A percentile compares a stretch with the other conserved stretches of the same genome.
Conservation (phyloP, 1,140 invertebrate genomes). For the Anastrepha obliqua region DNA sequence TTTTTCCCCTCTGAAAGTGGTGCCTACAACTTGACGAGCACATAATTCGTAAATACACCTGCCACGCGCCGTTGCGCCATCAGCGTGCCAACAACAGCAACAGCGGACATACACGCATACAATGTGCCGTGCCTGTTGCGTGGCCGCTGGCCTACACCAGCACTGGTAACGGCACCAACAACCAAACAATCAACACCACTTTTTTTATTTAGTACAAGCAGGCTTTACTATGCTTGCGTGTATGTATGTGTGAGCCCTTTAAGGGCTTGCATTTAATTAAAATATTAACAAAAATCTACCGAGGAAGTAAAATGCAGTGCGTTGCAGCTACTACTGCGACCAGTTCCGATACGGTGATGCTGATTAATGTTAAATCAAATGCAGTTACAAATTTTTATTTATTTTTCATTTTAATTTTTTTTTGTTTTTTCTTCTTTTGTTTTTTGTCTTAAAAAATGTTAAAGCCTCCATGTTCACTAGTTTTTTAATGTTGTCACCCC, state of each 20-base stretch:
- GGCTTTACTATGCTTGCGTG: background rate
- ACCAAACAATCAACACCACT: constrained; percentile 9
- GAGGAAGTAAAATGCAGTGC: constrained; percentile 55
- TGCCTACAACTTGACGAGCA: constrained; percentile 36
- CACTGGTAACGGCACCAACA: background rate
- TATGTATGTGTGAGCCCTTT: background rate
- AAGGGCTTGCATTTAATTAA: constrained; percentile 69
- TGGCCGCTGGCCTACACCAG: background rate
- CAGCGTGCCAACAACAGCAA: constrained; percentile 41
- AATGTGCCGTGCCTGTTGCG: constrained; percentile 7
- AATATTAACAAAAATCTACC: constrained; percentile 69
- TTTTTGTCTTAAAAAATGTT: background rate
- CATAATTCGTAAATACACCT: constrained; percentile 69
- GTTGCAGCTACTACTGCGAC: background rate
- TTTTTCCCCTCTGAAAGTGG: constrained; percentile 9
- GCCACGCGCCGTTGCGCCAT: constrained; percentile 66
- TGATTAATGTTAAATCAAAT: constrained; percentile 27
- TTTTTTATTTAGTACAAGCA: constrained; percentile 24
- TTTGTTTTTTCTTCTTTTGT: background rate
- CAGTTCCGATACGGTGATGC: background rate
- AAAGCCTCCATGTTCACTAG: background rate
- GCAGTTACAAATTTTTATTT: background rate
- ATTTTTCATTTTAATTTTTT: background rate
- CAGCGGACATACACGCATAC: background rate
- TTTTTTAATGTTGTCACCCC: background rate